Percentiles rank a stretch among this genome's conserved stretches.
Evolutionary conservation across 2,888 invertebrate genomes (phyloP).

Genomic region (Clistopyga incitator): DNA sequence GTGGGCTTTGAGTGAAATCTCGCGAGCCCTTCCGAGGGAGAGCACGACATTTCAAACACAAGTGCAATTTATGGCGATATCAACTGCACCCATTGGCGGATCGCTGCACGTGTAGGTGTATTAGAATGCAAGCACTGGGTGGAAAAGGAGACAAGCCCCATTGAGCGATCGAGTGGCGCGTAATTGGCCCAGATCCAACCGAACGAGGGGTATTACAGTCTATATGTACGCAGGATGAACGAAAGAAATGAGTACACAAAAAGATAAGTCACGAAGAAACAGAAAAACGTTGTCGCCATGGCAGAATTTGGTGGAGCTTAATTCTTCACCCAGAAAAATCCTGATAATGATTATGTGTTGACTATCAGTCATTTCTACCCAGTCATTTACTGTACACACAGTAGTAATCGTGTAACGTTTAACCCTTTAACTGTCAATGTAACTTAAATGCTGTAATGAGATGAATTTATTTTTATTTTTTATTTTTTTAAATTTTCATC

Average conservation of each 20-base stretch:
- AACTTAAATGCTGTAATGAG: no score
- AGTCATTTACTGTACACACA: no score
- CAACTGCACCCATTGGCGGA: neutral
- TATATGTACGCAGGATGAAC: neutral
- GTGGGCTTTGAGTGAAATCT: neutral
- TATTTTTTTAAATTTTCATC: no score
- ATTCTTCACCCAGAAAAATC: neutral
- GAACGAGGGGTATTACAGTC: neutral
- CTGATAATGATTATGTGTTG: neutral
- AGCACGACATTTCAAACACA: constrained; percentile 10
- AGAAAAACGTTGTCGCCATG: neutral
- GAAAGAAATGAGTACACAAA: constrained; percentile 29
- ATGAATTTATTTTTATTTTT: no score
- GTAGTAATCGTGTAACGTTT: no score
- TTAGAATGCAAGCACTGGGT: constrained; percentile 14
- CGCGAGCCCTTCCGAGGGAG: neutral
- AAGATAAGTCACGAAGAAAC: neutral
- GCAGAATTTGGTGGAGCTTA: neutral
- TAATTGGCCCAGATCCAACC: constrained; percentile 62
- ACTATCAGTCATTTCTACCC: neutral
- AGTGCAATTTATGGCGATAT: neutral
- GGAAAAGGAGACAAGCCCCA: constrained; percentile 53
- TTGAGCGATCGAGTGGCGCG: constrained; percentile 64
- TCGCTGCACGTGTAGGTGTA: neutral
- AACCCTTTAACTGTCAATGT: no score